phyloP scores from a whole-genome alignment of 2,113 vertebrate genomes.

The Anoplopoma fimbria region DNA sequence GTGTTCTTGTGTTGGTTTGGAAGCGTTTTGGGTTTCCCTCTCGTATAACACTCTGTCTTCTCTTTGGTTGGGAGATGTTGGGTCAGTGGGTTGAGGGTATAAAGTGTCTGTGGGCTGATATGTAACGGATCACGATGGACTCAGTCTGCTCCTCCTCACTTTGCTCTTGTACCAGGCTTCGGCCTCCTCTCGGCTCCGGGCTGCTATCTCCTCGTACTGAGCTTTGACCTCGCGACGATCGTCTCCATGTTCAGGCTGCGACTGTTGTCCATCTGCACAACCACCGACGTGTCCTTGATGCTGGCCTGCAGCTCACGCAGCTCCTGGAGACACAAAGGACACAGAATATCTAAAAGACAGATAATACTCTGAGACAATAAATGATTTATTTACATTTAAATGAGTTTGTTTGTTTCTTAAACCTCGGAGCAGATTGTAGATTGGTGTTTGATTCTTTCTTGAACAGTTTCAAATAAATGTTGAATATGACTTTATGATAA shows the following conservation, averaged over 20 bases:
- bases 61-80: neutral
- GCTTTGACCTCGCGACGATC: conserved; percentile 89
- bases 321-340: conserved; percentile 81
- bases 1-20: neutral
- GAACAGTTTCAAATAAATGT: no score
- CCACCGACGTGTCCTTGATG: conserved; percentile 89
- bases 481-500: no score
- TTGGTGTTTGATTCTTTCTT: no score
- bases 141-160: conserved; percentile 70
- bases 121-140: neutral
- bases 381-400: no score
- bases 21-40: neutral
- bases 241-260: conserved; percentile 89
- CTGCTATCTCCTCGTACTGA: conserved; percentile 91
- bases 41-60: neutral
- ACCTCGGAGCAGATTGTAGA: no score
- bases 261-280: conserved; percentile 94
- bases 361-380: no score
- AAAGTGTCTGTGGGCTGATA: neutral
- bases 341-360: no score
- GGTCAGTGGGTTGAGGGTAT: neutral
- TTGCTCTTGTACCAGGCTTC: conserved; percentile 93
- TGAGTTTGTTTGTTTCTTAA: no score
- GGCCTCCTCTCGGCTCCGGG: conserved; percentile 86
- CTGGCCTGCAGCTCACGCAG: conserved; percentile 89